Percentiles rank a stretch among this genome's conserved stretches.
These are phyloP conservation scores for Stylophora pistillata DNA, from an alignment of 64 coral and sea anemone genomes.

Conservation along the genomic window DNA sequence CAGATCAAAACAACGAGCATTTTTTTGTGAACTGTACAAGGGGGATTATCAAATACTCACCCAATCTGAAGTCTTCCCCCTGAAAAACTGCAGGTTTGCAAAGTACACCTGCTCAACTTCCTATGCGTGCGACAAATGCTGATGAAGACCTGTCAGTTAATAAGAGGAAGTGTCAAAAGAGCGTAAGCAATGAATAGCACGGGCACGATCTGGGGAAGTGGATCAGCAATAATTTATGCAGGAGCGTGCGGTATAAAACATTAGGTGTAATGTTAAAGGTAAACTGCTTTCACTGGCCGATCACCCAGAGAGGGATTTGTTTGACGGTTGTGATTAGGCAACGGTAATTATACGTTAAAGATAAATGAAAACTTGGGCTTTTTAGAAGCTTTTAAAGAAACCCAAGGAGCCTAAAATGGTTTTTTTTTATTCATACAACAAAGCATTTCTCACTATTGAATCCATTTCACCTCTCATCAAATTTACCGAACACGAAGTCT, in stretches of 20 bases:
- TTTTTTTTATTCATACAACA: too few relatives aligned
- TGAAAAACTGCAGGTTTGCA: not conserved
- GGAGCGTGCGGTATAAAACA: not conserved
- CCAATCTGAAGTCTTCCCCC: not conserved
- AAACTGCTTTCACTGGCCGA: not conserved
- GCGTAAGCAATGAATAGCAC: not conserved
- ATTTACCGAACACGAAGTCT: too few relatives aligned
- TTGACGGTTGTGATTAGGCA: too few relatives aligned
- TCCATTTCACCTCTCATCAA: too few relatives aligned
- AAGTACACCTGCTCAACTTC: slow-evolving; percentile 3
- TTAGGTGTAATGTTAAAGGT: not conserved
- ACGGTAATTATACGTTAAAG: too few relatives aligned
- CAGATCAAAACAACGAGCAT: not conserved
- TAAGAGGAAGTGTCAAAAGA: not conserved
- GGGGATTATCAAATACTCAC: not conserved
- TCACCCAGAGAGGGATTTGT: not conserved
- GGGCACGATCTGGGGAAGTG: not conserved
- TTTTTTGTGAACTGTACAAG: not conserved
- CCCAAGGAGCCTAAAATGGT: too few relatives aligned
- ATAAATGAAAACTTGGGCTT: too few relatives aligned
- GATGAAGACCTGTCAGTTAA: not conserved
- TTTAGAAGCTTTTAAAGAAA: too few relatives aligned
- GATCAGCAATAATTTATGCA: not conserved
- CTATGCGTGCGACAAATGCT: not conserved
- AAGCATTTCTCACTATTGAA: too few relatives aligned